Percentiles rank a stretch among this genome's conserved stretches.
Evolutionary conservation across 2,888 invertebrate species (phyloP).

Genomic region (Cephus runcator): DNA sequence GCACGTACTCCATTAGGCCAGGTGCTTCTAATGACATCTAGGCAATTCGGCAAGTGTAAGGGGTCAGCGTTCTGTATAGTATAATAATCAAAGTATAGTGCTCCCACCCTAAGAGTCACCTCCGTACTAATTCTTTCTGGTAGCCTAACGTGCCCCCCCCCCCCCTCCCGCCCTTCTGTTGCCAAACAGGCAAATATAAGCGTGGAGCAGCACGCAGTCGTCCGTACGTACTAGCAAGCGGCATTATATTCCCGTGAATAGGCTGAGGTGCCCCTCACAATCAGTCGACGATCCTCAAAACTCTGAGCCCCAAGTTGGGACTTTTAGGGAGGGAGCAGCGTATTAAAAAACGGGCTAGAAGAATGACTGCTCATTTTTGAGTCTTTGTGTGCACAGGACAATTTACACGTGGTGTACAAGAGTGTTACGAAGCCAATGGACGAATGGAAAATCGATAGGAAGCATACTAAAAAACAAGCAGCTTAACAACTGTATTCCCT

Average conservation of each 20-base stretch:
- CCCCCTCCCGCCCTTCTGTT: no score
- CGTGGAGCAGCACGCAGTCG: no score
- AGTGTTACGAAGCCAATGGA: neutral
- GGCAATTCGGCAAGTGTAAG: neutral
- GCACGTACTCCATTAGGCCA: neutral
- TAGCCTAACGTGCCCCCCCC: no score
- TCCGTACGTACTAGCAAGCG: no score
- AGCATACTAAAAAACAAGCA: neutral
- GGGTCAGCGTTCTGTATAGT: neutral
- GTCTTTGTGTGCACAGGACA: neutral
- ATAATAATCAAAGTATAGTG: neutral
- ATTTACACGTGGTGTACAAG: neutral
- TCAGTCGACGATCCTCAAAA: no score
- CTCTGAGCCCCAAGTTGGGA: no score
- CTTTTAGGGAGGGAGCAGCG: no score
- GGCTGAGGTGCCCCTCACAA: no score
- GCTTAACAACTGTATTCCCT: neutral
- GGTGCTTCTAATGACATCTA: neutral
- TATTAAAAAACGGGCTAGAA: neutral
- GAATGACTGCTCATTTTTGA: neutral
- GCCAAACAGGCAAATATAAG: no score
- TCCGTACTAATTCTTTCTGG: no score
- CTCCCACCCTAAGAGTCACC: no score
- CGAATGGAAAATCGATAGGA: neutral
- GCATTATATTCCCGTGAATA: no score